Percentiles rank a stretch among this genome's conserved stretches.
Evolutionary conservation across 2,888 invertebrate genomes (phyloP).

Genomic region (Xylocampa areola): DNA sequence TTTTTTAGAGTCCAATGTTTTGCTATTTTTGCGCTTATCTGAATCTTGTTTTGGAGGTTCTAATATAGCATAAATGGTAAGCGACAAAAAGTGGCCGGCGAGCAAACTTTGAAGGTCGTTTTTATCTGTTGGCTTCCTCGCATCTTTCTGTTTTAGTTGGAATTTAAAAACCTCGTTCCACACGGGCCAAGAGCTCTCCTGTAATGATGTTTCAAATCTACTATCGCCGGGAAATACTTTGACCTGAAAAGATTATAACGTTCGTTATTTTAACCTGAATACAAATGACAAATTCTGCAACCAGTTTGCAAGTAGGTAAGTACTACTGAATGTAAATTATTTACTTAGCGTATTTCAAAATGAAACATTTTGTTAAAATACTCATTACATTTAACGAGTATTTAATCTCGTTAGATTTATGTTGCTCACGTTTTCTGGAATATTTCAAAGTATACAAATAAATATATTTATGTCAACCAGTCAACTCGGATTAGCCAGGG

Average conservation of each 20-base stretch:
- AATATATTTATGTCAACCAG: conserved; percentile 2
- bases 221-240: conserved; percentile 94
- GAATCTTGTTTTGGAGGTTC: conserved; percentile 87
- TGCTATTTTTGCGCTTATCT: conserved; percentile 77
- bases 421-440: background rate
- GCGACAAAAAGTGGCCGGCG: conserved; percentile 92
- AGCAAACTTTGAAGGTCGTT: conserved; percentile 89
- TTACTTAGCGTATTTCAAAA: conserved; percentile 5
- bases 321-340: background rate
- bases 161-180: conserved; percentile 95
- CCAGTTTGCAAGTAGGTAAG: conserved; percentile 4
- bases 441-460: background rate
- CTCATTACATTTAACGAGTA: no score
- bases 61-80: conserved; percentile 92
- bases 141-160: conserved; percentile 90
- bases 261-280: conserved; percentile 20
- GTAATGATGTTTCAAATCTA: conserved; percentile 93
- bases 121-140: conserved; percentile 81
- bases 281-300: conserved; percentile 3
- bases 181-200: conserved; percentile 94
- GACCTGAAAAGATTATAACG: conserved; percentile 87
- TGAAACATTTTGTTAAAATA: background rate
- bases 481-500: background rate
- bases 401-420: background rate
- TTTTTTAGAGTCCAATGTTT: conserved; percentile 78